These are phyloP conservation scores for Loriculus beryllinus DNA, from an alignment of 2,797 vertebrate genomes.

Conservation along the genomic window DNA sequence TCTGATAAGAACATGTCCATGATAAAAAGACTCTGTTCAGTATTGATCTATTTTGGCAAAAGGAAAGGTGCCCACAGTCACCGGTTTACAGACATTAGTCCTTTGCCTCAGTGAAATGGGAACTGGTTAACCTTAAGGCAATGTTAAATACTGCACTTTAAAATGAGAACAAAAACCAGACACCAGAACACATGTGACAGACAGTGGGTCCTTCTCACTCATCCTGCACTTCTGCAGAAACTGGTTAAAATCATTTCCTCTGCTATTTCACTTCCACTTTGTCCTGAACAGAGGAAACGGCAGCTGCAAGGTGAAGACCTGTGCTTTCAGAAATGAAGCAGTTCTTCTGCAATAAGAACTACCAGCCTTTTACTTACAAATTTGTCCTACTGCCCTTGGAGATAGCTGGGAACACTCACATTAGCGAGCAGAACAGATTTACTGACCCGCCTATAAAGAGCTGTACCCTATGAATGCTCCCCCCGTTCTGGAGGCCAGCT, in stretches of 20 bases:
- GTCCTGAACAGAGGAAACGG: neutral
- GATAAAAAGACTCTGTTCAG: conserved; percentile 33
- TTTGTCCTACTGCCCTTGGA: neutral
- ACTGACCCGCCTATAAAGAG: neutral
- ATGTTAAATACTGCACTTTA: neutral
- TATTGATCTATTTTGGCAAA: neutral
- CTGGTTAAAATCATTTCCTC: conserved; percentile 16
- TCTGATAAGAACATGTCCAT: neutral
- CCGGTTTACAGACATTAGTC: neutral
- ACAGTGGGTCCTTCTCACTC: neutral
- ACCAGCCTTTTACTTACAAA: neutral
- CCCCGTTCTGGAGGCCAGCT: neutral
- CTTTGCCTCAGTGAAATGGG: neutral
- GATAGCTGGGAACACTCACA: neutral
- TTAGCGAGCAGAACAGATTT: neutral
- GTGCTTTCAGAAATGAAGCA: neutral
- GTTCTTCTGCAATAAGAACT: neutral
- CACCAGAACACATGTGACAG: neutral
- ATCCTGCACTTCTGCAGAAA: conserved; percentile 6
- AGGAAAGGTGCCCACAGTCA: conserved; percentile 29
- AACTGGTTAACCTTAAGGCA: neutral
- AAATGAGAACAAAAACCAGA: neutral
- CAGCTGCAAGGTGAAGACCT: conserved; percentile 16
- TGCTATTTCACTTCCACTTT: conserved; percentile 24
- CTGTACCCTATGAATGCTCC: neutral